Conservation (phyloP, 2,888 invertebrate species). For the Drosophila picticornis region DNA sequence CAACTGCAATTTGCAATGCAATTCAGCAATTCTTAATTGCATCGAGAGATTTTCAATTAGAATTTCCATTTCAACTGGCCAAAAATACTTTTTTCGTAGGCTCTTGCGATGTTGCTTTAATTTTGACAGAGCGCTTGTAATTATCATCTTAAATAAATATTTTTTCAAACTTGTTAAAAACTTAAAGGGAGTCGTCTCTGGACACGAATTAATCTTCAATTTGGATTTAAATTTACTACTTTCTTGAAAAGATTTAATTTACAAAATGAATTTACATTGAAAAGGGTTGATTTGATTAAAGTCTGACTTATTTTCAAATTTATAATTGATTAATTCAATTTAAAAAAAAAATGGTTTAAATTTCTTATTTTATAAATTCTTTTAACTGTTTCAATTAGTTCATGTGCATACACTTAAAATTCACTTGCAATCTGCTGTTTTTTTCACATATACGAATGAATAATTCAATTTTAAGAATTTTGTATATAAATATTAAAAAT, state of each 20-base stretch:
- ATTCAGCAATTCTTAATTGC: constrained; percentile 53
- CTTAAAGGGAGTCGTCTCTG: fast-evolving
- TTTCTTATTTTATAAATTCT: neutral
- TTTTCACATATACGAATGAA: too few species aligned
- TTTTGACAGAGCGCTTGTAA: neutral
- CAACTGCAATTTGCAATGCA: constrained; percentile 38
- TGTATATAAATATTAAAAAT: neutral
- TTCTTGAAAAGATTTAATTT: neutral
- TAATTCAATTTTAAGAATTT: neutral
- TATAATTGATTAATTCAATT: neutral
- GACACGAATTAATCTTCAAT: neutral
- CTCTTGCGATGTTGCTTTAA: neutral
- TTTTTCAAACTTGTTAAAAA: neutral
- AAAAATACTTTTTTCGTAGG: constrained; percentile 1
- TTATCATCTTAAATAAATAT: neutral
- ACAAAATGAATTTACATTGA: neutral
- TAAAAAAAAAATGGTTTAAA: neutral
- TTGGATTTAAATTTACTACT: neutral
- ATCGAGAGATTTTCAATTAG: constrained; percentile 75
- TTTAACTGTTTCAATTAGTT: neutral
- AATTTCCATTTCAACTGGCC: constrained; percentile 62
- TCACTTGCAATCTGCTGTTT: too few species aligned
- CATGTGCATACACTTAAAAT: neutral
- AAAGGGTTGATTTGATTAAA: neutral
- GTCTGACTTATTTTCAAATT: neutral